Evolutionary conservation across 64 coral and sea anemone species (phyloP).

Genomic region (Exaiptasia diaphana): DNA sequence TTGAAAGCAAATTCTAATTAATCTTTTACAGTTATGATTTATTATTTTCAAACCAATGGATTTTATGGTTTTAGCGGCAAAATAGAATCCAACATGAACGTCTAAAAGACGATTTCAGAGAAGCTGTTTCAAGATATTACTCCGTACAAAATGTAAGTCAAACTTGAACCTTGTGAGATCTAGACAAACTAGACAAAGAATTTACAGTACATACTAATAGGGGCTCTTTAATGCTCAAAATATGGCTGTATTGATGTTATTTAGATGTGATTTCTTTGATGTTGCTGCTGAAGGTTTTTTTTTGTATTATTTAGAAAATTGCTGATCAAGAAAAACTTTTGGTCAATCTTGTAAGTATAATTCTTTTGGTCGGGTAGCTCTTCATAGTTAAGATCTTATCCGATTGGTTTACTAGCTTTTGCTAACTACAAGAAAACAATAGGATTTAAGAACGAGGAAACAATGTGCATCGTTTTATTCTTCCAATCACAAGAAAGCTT

Average conservation of each 20-base stretch:
- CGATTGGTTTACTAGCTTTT: no score
- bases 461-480: no score
- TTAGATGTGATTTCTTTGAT: no score
- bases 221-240: no score
- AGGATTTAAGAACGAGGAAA: no score
- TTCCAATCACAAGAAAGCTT: no score
- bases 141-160: conserved; percentile 88
- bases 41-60: neutral
- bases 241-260: no score
- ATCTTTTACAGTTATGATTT: neutral
- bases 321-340: conserved; percentile 83
- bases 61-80: conserved; percentile 52
- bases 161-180: neutral
- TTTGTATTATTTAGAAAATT: conserved; percentile 74
- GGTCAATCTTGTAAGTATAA: conserved; percentile 38
- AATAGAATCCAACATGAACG: conserved; percentile 78
- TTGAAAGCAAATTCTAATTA: neutral
- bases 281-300: no score
- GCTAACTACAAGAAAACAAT: no score
- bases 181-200: neutral
- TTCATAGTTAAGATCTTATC: conserved; percentile 7
- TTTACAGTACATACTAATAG: neutral
- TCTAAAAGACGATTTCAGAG: conserved; percentile 82
- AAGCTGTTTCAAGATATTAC: conserved; percentile 78
- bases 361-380: neutral